These are phyloP conservation scores for Oncorhynchus nerka DNA, from an alignment of 2,113 vertebrate species.

Conservation along the genomic window DNA sequence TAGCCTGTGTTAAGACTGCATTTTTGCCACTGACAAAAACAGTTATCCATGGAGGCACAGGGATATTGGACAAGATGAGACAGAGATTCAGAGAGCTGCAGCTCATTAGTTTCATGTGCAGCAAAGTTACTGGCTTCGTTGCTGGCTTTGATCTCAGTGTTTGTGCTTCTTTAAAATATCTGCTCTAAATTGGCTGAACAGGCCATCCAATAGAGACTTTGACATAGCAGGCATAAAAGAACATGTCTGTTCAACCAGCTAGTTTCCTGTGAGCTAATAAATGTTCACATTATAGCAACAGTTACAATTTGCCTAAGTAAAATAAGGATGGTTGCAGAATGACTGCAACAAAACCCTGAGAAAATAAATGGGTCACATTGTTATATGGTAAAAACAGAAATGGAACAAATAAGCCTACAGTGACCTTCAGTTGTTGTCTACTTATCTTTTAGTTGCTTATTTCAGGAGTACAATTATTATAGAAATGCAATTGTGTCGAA, in stretches of 20 bases:
- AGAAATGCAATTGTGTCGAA: not conserved
- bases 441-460: not conserved
- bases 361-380: not conserved
- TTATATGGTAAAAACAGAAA: not conserved
- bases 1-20: not conserved
- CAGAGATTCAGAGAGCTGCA: slow-evolving; percentile 9
- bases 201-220: slow-evolving; percentile 7
- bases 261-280: not conserved
- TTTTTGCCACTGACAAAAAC: slow-evolving; percentile 8
- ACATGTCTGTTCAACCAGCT: too few species aligned
- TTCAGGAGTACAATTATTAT: not conserved
- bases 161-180: slow-evolving; percentile 18
- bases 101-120: slow-evolving; percentile 19
- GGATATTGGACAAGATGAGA: not conserved
- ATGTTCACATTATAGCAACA: not conserved
- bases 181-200: not conserved
- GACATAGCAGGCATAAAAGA: too few species aligned
- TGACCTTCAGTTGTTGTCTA: not conserved
- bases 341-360: not conserved
- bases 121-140: slow-evolving; percentile 7
- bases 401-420: not conserved
- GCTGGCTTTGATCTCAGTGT: slow-evolving; percentile 27
- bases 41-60: slow-evolving; percentile 10
- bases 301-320: not conserved
- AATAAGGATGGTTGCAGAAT: not conserved